These are phyloP conservation scores for Musca vetustissima DNA, from an alignment of 1,140 invertebrate genomes.

Conservation along the genomic window DNA sequence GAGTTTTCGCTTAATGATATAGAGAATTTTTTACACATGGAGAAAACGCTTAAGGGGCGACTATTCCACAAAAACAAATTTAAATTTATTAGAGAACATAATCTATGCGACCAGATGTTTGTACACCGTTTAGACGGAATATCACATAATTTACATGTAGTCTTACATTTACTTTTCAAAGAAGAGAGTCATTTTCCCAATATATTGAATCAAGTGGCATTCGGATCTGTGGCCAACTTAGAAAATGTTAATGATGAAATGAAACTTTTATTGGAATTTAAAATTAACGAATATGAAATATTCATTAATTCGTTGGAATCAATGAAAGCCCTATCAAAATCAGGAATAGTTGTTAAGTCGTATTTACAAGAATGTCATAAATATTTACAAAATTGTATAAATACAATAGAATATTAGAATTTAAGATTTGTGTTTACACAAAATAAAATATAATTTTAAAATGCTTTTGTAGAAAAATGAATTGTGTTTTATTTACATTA, in stretches of 20 bases:
- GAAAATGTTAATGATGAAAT: conserved; percentile 38
- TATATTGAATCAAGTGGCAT: conserved; percentile 50
- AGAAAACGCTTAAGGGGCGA: conserved; percentile 39
- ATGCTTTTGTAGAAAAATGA: conserved; percentile 7
- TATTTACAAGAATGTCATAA: conserved; percentile 46
- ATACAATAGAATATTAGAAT: background rate
- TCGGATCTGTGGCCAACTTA: conserved; percentile 43
- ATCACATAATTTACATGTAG: conserved; percentile 56
- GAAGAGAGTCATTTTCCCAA: conserved; percentile 46
- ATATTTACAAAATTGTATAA: conserved; percentile 35
- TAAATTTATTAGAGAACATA: conserved; percentile 59
- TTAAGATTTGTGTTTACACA: background rate
- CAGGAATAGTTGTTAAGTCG: conserved; percentile 32
- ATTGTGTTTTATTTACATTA: conserved; percentile 6
- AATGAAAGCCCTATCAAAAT: conserved; percentile 34
- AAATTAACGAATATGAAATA: conserved; percentile 40
- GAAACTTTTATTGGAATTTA: conserved; percentile 37
- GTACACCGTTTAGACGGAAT: conserved; percentile 51
- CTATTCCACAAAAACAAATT: conserved; percentile 52
- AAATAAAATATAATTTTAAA: conserved; percentile 16
- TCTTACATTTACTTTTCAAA: conserved; percentile 54
- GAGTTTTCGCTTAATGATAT: conserved; percentile 58
- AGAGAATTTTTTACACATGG: conserved; percentile 47
- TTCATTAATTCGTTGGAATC: conserved; percentile 36
- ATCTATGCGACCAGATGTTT: conserved; percentile 56